These are phyloP conservation scores for Ophion costatus DNA, from an alignment of 2,888 invertebrate genomes.

Conservation along the genomic window DNA sequence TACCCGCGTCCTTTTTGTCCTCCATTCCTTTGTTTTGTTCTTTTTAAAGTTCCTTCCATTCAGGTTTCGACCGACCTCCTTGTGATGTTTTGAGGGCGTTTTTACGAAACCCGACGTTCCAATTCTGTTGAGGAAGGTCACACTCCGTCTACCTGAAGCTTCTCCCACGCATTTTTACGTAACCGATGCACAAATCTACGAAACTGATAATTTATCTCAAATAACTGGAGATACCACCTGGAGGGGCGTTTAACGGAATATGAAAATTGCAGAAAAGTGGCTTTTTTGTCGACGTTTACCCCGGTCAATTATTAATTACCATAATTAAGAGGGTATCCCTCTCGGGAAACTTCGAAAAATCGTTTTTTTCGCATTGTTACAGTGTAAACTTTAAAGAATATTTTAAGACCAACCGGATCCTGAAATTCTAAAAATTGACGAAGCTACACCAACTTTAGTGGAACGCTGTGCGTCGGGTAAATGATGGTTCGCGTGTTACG, in stretches of 20 bases:
- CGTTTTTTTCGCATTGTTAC: no score
- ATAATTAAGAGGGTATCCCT: no score
- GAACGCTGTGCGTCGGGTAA: no score
- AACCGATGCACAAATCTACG: background rate
- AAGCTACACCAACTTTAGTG: no score
- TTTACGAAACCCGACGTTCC: slow-evolving; percentile 43
- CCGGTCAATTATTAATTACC: no score
- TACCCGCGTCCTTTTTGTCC: slow-evolving; percentile 26
- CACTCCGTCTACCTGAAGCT: slow-evolving; percentile 35
- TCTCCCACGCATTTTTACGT: background rate
- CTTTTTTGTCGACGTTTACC: no score
- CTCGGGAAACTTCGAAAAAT: no score
- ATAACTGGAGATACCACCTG: no score
- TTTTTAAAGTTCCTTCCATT: slow-evolving; percentile 41
- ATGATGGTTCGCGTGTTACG: no score
- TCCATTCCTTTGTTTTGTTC: slow-evolving; percentile 10
- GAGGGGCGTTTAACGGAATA: background rate
- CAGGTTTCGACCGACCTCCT: slow-evolving; percentile 33
- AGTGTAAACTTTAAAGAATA: no score
- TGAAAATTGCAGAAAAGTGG: background rate
- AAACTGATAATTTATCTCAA: background rate
- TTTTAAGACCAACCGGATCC: no score
- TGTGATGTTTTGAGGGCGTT: slow-evolving; percentile 39
- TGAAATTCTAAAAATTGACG: no score
- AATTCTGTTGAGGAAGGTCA: slow-evolving; percentile 51